These are phyloP conservation scores for Thaleichthys pacificus DNA, from an alignment of 2,797 vertebrate genomes.

Conservation along the genomic window DNA sequence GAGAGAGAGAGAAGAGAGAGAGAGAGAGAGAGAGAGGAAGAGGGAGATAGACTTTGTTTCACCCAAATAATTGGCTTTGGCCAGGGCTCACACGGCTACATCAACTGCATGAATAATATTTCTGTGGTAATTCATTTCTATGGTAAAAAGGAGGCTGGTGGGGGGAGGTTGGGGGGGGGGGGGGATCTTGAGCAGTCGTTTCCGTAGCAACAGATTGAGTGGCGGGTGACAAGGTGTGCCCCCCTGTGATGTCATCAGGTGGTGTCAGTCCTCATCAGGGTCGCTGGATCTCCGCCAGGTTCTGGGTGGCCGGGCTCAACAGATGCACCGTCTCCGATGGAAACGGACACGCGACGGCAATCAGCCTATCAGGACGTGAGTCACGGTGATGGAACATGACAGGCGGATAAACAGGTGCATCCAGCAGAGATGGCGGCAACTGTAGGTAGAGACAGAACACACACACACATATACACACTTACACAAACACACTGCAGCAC, in stretches of 20 bases:
- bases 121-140: too few relatives aligned
- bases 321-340: slow-evolving; percentile 39
- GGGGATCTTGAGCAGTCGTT: neutral
- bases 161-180: neutral
- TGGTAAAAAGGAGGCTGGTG: too few relatives aligned
- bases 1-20: too few relatives aligned
- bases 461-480: neutral
- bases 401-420: slow-evolving; percentile 46
- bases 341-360: slow-evolving; percentile 52
- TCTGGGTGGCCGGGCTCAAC: slow-evolving; percentile 61
- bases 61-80: too few relatives aligned
- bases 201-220: slow-evolving; percentile 2
- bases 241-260: slow-evolving; percentile 64
- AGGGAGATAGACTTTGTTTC: too few relatives aligned
- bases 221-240: slow-evolving; percentile 27
- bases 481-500: neutral
- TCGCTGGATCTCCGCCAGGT: slow-evolving; percentile 64
- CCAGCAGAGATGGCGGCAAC: slow-evolving; percentile 23
- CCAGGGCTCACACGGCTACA: too few relatives aligned
- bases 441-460: neutral
- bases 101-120: too few relatives aligned
- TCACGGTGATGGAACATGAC: slow-evolving; percentile 48
- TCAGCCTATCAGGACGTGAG: slow-evolving; percentile 38
- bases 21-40: too few relatives aligned
- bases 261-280: slow-evolving; percentile 66